Evolutionary conservation across 2,888 invertebrate species (phyloP).

Genomic region (Pyrgus malvae): DNA sequence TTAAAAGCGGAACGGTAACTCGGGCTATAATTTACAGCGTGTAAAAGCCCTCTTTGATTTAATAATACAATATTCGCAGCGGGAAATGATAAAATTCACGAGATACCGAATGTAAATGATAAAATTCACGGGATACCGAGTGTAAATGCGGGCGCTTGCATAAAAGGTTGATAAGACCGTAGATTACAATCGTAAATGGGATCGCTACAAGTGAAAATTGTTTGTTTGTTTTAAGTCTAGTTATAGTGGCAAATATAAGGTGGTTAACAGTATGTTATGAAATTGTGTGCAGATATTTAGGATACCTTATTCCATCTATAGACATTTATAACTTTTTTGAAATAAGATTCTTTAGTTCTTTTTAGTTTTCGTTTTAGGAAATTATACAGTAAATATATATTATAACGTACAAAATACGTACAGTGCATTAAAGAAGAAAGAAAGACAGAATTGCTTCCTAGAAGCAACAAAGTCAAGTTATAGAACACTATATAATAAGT

Average conservation of each 20-base stretch:
- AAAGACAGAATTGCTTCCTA: no score
- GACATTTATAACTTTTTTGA: no score
- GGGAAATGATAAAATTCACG: slow-evolving; percentile 24
- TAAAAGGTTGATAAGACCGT: slow-evolving; percentile 19
- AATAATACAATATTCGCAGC: slow-evolving; percentile 24
- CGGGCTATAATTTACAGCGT: slow-evolving; percentile 17
- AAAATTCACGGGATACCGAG: slow-evolving; percentile 20
- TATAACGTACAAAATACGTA: no score
- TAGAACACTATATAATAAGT: no score
- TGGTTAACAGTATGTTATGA: no score
- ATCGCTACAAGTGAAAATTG: background rate
- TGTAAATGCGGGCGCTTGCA: slow-evolving; percentile 23
- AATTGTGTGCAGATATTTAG: no score
- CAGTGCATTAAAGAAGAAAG: no score
- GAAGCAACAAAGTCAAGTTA: no score
- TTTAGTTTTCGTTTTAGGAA: no score
- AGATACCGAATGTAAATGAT: slow-evolving; percentile 21
- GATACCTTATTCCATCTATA: no score
- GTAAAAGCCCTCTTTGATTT: slow-evolving; percentile 25
- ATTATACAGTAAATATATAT: background rate
- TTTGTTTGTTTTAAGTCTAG: background rate
- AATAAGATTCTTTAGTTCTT: no score
- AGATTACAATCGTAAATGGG: slow-evolving; percentile 6
- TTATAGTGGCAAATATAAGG: no score
- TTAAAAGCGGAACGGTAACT: slow-evolving; percentile 15